Conservation (phyloP, 2,797 vertebrate species). For the Lithobates pipiens region DNA sequence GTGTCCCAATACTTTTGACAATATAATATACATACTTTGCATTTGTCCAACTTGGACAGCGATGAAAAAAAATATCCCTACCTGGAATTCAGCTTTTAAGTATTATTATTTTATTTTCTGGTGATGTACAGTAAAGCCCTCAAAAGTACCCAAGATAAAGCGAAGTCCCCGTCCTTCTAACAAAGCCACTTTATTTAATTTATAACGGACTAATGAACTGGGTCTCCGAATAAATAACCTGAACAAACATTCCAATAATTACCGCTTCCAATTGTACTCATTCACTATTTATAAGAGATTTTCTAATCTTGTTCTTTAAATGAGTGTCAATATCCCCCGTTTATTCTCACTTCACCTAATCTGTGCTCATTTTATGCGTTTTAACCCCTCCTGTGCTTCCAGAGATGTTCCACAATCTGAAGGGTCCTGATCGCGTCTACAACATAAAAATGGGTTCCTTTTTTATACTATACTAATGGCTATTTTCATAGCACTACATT, state of each 20-base stretch:
- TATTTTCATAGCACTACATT: too few species aligned
- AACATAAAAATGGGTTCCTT: too few species aligned
- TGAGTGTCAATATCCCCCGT: slow-evolving; percentile 49
- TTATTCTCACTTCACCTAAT: slow-evolving; percentile 29
- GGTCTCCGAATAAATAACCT: slow-evolving; percentile 45
- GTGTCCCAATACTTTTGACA: too few species aligned
- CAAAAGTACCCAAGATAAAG: not conserved
- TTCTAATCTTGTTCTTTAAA: slow-evolving; percentile 55
- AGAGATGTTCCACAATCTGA: not conserved
- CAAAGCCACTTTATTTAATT: slow-evolving; percentile 10
- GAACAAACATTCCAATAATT: slow-evolving; percentile 50
- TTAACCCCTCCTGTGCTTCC: not conserved
- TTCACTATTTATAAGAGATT: slow-evolving; percentile 48
- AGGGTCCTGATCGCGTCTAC: not conserved
- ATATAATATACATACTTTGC: too few species aligned
- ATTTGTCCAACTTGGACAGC: too few species aligned
- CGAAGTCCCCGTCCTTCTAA: slow-evolving; percentile 20
- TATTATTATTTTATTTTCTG: not conserved
- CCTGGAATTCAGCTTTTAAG: too few species aligned
- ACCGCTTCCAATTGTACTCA: slow-evolving; percentile 17
- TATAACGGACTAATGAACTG: slow-evolving; percentile 46
- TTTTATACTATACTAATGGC: too few species aligned
- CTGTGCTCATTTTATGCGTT: not conserved
- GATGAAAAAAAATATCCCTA: too few species aligned
- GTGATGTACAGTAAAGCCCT: not conserved